Evolutionary conservation across 2,888 invertebrate species (phyloP), one percentile per base, ranked within the genome.

Genomic region (Sussaba pulchella): DNA sequence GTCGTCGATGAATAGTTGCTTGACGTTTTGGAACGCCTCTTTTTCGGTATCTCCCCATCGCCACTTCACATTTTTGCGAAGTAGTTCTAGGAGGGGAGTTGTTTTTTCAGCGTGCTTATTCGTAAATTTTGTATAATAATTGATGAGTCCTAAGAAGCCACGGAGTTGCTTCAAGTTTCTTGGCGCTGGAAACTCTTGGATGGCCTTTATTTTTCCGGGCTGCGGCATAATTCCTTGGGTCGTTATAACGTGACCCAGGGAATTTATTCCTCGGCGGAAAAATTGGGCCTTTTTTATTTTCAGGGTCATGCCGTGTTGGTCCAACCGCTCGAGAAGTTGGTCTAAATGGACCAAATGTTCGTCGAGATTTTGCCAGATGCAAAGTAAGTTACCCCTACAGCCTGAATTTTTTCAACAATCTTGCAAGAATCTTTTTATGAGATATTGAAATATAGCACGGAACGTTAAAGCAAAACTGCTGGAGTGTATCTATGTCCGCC

Each of bases 1-100:
- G 9, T 47, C 47, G 1, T 14, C 14, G n/a, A 43, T 57, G 31
- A 82, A 82, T 10, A 66, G 24, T 17, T 10, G 19, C 17, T 59
- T 82, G 5, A 39, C 45, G 8, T 50, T 59, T 52, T n/a, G 59
- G 43, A 82, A 83, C 1, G 82, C 78, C 8, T 19, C 8, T 52
- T 71, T 43, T 10, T 83, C 67, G 5, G 24, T 12, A 0, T 47
- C 66, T 0, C 24, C 41, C 83, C 78, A 83, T 26, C 74, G 45
- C 72, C 79, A 83, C 21, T 24, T 72, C 0, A 17, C n/a, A 6
- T 36, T 54, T 6, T 76, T 71, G 47, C 57, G 59, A 2, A 83
- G 12, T 0, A 82, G 72, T n/a, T 41, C 21, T 0, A 75, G 41
- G 1, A 84, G 43, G 0, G 79, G 74, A 64, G 19, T 17, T 10